Evolutionary conservation across 1,140 invertebrate genomes (phyloP).

Genomic region (Rhynchophorus ferrugineus): DNA sequence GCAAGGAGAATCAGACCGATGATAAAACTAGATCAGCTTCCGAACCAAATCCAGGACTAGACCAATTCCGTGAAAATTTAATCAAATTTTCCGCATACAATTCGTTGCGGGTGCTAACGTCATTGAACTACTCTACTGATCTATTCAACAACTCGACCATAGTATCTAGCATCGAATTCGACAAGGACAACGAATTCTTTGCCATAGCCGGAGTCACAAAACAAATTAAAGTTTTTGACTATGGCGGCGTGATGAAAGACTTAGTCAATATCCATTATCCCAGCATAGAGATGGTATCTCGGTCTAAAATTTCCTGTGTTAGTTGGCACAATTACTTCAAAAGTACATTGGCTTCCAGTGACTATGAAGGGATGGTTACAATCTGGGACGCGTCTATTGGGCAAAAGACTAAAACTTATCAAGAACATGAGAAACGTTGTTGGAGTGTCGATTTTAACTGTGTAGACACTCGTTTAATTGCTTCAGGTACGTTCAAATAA

Average conservation of each 20-base stretch:
- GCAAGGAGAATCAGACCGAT: conserved; percentile 37
- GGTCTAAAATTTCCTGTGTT: conserved; percentile 91
- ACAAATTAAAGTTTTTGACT: conserved; percentile 92
- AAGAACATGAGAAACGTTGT: conserved; percentile 93
- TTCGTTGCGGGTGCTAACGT: conserved; percentile 71
- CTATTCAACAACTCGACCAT: conserved; percentile 81
- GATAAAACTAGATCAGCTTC: conserved; percentile 31
- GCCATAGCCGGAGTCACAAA: conserved; percentile 95
- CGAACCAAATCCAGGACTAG: conserved; percentile 50
- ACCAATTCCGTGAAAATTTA: conserved; percentile 79
- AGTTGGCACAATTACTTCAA: conserved; percentile 94
- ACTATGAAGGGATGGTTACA: conserved; percentile 91
- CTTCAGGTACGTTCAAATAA: conserved; percentile 58
- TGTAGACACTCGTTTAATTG: conserved; percentile 83
- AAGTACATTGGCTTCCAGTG: conserved; percentile 76
- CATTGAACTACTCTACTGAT: conserved; percentile 86
- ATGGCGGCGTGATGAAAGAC: conserved; percentile 75
- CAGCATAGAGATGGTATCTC: conserved; percentile 85
- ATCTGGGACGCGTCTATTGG: conserved; percentile 87
- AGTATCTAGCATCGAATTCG: conserved; percentile 95
- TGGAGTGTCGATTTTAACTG: conserved; percentile 97
- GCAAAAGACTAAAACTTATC: conserved; percentile 63
- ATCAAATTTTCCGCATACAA: conserved; percentile 84
- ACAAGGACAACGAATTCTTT: conserved; percentile 94
- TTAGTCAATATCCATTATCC: conserved; percentile 86